Base-by-base conservation (phyloP, 2,888 invertebrate species). In the Clanis bilineata region DNA sequence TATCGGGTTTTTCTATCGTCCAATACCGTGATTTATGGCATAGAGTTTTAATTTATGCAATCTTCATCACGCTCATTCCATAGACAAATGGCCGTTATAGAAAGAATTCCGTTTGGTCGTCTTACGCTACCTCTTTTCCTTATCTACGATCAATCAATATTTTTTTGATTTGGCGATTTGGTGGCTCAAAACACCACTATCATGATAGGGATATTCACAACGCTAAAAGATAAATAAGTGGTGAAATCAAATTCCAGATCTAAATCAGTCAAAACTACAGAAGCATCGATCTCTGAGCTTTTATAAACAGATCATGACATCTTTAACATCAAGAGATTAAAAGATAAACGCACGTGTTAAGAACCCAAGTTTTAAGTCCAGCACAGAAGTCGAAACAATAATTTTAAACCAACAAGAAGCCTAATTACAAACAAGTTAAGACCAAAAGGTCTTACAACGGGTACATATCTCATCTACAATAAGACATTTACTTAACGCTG, bases 361-460 rank as follows among this genome's bases (percentile, higher is more conserved):
- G 25, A 10, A n/a, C n/a, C n/a, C n/a, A n/a, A n/a, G 23, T 51
- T 28, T 32, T 18, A 51, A 32, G 28, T 32, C 28, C 51, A 51
- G 51, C 32, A 51, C 51, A 51, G 51, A 51, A 51, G 51, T 51
- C 28, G 32, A 32, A 51, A 51, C 51, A 51, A 51, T 32, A 51
- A 51, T 51, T 51, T 51, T 51, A 51, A 51, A 51, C 28, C 51
- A 51, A 51, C 51, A 51, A 51, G 51, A 51, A 51, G 51, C 51
- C 51, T 51, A 51, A 51, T 51, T 51, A 51, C 51, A 32, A 51
- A 32, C 28, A 18, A 28, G 51, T n/a, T 4, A 51, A 18, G 51
- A 32, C 51, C 51, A 51, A 51, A 51, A 51, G 51, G 51, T 51
- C 51, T 32, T 51, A 51, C 32, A 51, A 32, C 51, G 51, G 2